Evolutionary conservation across 1,140 invertebrate genomes (phyloP), one percentile per base, ranked within the genome.

Genomic region (Hestina assimilis): DNA sequence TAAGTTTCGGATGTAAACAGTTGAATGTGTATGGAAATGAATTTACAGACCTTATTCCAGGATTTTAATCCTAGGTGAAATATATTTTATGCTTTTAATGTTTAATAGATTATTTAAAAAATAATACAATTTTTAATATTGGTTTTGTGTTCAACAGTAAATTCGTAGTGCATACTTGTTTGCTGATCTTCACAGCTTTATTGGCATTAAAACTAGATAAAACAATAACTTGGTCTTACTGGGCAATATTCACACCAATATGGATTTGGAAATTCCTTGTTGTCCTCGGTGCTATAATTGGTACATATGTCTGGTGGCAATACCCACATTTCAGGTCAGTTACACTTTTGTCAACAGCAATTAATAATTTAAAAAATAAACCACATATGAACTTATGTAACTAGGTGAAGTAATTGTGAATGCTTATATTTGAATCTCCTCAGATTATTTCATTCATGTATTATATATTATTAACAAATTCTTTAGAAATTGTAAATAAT

Each of bases 231-330:
- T 98, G 96, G 95, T 98, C 95, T 55, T 99, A 95, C 79, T 98
- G 97, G 96, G 93, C 95, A 4, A 93, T 99, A 15, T 99, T 99
- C 82, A 92, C 94, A 21, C 97, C 97, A 40, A 93, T 99, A 82
- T 99, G 97, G 97, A 93, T 98, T 59, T 99, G 98, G 97, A 99
- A 99, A 85, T 89, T 93, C 55, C 92, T 98, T 73, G 97, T 98
- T 11, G 93, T 98, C 28, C 75, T 93, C 41, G 97, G 97, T 58
- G 96, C 97, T 31, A 92, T 93, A 45, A 91, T 98, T 26, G 97
- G 97, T 20, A 97, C 95, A 68, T 96, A 96, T 75, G 94, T 98
- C 3, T 99, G 97, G 97, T 97, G 95, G 93, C 92, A 94, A 71
- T 95, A 98, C 90, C 97, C 97, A 26, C 96, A 98, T 72, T 96